Evolutionary conservation across 2,888 invertebrate species (phyloP).

Genomic region (Drosophila niveifrons): DNA sequence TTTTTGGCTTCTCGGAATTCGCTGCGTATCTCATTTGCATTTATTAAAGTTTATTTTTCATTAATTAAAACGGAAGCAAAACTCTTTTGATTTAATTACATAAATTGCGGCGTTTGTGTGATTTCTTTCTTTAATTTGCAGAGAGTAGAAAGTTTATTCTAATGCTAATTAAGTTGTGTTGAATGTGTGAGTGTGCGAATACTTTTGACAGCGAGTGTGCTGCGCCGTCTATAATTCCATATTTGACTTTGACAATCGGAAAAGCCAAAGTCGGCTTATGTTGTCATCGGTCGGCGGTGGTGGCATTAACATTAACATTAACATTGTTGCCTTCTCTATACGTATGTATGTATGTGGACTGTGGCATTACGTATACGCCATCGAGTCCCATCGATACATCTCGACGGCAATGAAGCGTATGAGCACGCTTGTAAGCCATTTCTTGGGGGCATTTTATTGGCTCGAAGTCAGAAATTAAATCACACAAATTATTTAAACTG

Average conservation of each 20-base stretch:
- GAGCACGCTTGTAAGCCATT: slow-evolving; percentile 57
- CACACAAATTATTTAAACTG: slow-evolving; percentile 77
- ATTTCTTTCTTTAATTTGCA: background rate
- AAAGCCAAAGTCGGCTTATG: slow-evolving; percentile 67
- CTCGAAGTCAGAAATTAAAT: slow-evolving; percentile 72
- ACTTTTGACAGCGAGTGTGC: slow-evolving; percentile 45
- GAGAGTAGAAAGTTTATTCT: background rate
- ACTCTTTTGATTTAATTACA: background rate
- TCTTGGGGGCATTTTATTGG: slow-evolving; percentile 64
- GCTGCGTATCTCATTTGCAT: background rate
- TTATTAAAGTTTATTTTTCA: slow-evolving; percentile 1
- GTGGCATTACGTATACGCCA: slow-evolving; percentile 65
- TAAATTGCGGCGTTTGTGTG: background rate
- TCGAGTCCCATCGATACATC: slow-evolving; percentile 49
- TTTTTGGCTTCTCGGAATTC: background rate
- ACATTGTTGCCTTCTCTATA: slow-evolving; percentile 43
- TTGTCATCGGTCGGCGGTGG: slow-evolving; percentile 60
- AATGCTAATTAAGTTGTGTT: slow-evolving; percentile 3
- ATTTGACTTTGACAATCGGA: slow-evolving; percentile 72
- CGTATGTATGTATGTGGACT: too few species aligned
- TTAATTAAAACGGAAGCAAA: background rate
- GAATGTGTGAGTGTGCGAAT: slow-evolving; percentile 3
- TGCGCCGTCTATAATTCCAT: slow-evolving; percentile 53
- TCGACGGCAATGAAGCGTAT: slow-evolving; percentile 59
- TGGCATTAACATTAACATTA: slow-evolving; percentile 8